A percentile compares a stretch with the other conserved stretches of the same genome.
These are phyloP conservation scores for Cerastoderma edule DNA, from an alignment of 2,888 invertebrate genomes.

Conservation along the genomic window DNA sequence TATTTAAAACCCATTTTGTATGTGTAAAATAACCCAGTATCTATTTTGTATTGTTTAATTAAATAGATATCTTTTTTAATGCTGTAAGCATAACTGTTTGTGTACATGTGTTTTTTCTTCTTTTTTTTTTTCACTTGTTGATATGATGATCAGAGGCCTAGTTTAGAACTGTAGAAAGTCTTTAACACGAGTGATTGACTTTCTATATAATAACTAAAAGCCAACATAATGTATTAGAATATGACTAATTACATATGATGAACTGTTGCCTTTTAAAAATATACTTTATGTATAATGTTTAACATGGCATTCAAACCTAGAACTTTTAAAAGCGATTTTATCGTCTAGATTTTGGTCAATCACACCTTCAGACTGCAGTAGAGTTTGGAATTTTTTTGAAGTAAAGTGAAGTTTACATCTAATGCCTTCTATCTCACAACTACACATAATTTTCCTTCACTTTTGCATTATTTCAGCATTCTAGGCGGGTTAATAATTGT, in stretches of 20 bases:
- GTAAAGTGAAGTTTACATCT: not conserved
- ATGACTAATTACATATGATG: not conserved
- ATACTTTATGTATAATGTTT: not conserved
- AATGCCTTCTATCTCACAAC: not conserved
- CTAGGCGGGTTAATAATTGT: not conserved
- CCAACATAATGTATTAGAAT: slow-evolving; percentile 21
- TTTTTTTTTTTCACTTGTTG: slow-evolving; percentile 17
- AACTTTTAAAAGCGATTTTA: not conserved
- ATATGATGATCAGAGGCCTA: too few species aligned
- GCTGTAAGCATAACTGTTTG: slow-evolving; percentile 44
- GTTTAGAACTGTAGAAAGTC: too few species aligned
- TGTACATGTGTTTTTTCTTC: slow-evolving; percentile 19
- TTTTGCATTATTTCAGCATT: not conserved
- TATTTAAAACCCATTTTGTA: slow-evolving; percentile 22
- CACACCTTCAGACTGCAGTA: not conserved
- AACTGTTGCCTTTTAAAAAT: not conserved
- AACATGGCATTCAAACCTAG: too few species aligned
- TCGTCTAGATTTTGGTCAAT: not conserved
- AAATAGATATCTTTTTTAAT: slow-evolving; percentile 32
- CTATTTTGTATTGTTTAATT: slow-evolving; percentile 38
- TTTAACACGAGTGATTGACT: too few species aligned
- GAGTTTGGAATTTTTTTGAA: not conserved
- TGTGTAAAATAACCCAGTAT: slow-evolving; percentile 27
- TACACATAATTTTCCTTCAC: not conserved
- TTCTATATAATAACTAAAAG: too few species aligned